Evolutionary conservation across 2,888 invertebrate genomes (phyloP).

Genomic region (Thyatira batis): DNA sequence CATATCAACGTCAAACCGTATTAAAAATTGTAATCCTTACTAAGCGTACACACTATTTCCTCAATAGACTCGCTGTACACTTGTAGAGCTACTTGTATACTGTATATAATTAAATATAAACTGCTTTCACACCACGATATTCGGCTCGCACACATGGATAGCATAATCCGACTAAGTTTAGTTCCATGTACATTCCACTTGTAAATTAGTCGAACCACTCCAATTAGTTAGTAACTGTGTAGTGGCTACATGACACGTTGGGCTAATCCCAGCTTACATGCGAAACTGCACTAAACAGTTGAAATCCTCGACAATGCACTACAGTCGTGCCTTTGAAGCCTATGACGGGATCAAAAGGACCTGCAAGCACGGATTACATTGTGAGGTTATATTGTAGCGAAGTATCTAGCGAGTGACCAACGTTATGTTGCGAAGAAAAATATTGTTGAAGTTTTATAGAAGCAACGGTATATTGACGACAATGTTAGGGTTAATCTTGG

Average conservation of each 20-base stretch:
- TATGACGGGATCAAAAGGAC: constrained; percentile 74
- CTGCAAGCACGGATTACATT: constrained; percentile 37
- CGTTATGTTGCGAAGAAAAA: not conserved
- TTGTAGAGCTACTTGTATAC: not conserved
- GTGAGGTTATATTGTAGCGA: constrained; percentile 16
- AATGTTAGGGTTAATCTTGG: constrained; percentile 21
- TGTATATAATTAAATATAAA: not conserved
- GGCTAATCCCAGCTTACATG: constrained; percentile 68
- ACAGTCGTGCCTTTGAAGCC: constrained; percentile 75
- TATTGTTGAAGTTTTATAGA: not conserved
- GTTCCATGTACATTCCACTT: constrained; percentile 39
- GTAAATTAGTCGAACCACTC: constrained; percentile 57
- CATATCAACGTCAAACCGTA: not conserved
- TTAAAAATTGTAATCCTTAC: constrained; percentile 4
- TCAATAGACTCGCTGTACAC: not conserved
- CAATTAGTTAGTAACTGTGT: constrained; percentile 61
- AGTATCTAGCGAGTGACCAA: not conserved
- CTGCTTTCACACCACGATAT: not conserved
- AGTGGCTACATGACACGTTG: constrained; percentile 69
- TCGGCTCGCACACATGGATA: constrained; percentile 1
- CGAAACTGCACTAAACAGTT: constrained; percentile 62
- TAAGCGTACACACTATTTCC: not conserved
- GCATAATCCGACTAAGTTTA: constrained; percentile 35
- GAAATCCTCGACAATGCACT: constrained; percentile 62
- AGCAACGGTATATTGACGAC: not conserved